Evolutionary conservation across 1,140 invertebrate genomes (phyloP).

Genomic region (Drosophila ercepeae): DNA sequence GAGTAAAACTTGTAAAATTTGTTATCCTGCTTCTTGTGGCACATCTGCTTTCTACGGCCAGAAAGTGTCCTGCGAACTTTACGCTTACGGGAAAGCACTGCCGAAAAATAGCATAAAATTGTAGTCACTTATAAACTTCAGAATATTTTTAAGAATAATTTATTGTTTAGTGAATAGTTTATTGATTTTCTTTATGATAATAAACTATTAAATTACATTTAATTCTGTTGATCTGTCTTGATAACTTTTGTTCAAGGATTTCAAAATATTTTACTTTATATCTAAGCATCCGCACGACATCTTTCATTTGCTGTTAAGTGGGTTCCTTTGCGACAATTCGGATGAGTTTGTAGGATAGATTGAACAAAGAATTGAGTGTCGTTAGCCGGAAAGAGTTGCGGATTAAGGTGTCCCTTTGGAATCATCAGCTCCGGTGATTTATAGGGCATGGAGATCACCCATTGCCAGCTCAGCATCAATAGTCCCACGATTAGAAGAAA

Average conservation of each 20-base stretch:
- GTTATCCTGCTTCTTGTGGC: neutral
- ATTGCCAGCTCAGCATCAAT: conserved; percentile 28
- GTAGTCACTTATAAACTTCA: neutral
- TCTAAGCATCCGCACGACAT: neutral
- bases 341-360: neutral
- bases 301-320: neutral
- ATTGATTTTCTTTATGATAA: neutral
- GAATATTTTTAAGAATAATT: neutral
- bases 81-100: neutral
- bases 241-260: too few species aligned
- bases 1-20: neutral
- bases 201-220: neutral
- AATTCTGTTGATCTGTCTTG: too few species aligned
- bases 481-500: conserved; percentile 9
- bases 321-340: neutral
- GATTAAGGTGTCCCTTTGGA: neutral
- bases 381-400: neutral
- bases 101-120: neutral
- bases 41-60: neutral
- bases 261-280: too few species aligned
- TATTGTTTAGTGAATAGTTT: too few species aligned
- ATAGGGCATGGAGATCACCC: neutral
- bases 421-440: neutral
- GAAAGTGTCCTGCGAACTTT: neutral
- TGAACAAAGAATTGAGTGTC: neutral